Base-by-base conservation (phyloP, 2,888 invertebrate species). In the Nysson spinosus region DNA sequence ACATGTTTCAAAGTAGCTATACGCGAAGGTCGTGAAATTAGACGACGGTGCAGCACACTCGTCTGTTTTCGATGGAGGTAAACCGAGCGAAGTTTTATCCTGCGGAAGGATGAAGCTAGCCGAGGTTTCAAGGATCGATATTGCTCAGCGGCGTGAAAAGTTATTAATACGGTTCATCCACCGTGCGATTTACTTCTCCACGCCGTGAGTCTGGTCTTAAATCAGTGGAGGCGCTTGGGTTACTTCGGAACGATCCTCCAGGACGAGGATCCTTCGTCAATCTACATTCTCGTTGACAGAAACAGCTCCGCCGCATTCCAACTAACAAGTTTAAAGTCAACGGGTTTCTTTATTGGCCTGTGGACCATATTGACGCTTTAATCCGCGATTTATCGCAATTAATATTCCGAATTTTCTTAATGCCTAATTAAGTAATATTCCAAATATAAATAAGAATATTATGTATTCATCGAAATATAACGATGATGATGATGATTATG, bases 111-210 rank as follows among this genome's bases (percentile, higher is more conserved):
- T 44, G 43, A 46, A 30, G 4, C 5, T 3, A 9, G 40, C 26
- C 47, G 44, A 30, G 12, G 26, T 16, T 42, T 28, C 12, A 37
- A 34, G 49, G 64, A 65, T 65, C 64, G 64, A 65, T 63, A 55
- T 55, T 55, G 42, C 64, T 55, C 49, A 40, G 22, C 56, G 30
- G 34, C 16, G 26, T 40, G 56, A 30, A 54, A 56, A 56, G 34
- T 50, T 56, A 43, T 64, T 56, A 47, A 56, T 46, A 55, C 28
- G 26, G 11, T 16, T 20, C 42, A 14, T 12, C 34, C n/a, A 26
- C 24, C 40, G 34, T 6, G 40, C 19, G 50, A 57, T 17, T 57
- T 26, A 20, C 20, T 20, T 57, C 34, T 19, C n/a, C n/a, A n/a
- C n/a, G 14, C 24, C 6, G 32, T 24, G 19, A 2, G 4, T 30